Evolutionary conservation across 2,888 invertebrate species (phyloP), one percentile per base, ranked within the genome.

Genomic region (Belgica antarctica): DNA sequence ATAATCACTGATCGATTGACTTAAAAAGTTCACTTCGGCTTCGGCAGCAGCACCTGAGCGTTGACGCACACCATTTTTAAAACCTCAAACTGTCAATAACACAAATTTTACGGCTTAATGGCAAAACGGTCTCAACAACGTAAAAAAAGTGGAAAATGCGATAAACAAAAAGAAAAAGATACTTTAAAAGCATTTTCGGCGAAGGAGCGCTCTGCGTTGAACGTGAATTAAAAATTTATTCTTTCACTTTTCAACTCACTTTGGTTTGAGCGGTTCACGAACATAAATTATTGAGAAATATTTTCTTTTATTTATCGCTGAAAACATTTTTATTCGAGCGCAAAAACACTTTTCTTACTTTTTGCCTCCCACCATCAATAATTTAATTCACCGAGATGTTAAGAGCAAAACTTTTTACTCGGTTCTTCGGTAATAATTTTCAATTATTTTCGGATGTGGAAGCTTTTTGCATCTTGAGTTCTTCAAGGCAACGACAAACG

Each of bases 201-300:
- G 22, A 59, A 59, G 15, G n/a, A 27, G 15, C 4, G 41, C 12
- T 62, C 22, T 17, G n/a, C 12, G 25, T 46, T 28, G 22, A 27
- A 12, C 4, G 28, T 22, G 28, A 66, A 46, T 66, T 66, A 66
- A 66, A 66, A 66, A 66, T 66, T 66, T 66, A 66, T 66, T 27
- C 36, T 66, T 25, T 66, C 47, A 66, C 65, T 61, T 61, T 61
- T 61, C 15, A 1, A 1, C 25, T 5, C 10, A n/a, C 41, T 10
- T 12, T 41, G 4, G 41, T 41, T 41, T 31, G 3, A n/a, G 41
- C n/a, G 41, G 10, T 31, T 66, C 27, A 15, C 17, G n/a, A n/a
- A n/a, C 65, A 66, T 66, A 47, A 66, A 66, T 66, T 41, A 66
- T 47, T 66, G 65, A 27, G 19, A 47, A 66, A 15, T 47, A 15